A percentile compares a stretch with the other conserved stretches of the same genome.
phyloP scores from a whole-genome alignment of 2,113 vertebrate genomes.

The Colinus virginianus region DNA sequence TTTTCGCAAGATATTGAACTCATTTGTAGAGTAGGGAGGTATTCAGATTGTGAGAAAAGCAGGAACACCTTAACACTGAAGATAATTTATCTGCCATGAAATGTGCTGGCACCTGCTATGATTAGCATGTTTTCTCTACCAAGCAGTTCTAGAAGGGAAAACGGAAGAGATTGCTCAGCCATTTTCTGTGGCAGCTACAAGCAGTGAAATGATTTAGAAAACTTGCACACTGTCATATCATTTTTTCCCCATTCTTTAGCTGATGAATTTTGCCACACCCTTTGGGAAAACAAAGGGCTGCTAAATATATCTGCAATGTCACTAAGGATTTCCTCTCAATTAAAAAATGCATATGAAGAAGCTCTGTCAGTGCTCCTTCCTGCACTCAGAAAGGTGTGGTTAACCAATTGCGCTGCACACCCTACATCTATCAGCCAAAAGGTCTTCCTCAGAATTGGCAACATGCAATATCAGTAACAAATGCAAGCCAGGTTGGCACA shows the following conservation, averaged over 20 bases:
- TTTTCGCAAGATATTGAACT: neutral
- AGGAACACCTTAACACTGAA: accelerated
- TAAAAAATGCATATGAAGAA: conserved; percentile 26
- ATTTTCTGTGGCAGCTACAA: neutral
- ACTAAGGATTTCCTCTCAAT: conserved; percentile 16
- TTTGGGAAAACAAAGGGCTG: neutral
- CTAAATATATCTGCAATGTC: neutral
- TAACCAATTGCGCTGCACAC: neutral
- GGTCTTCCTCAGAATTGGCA: neutral
- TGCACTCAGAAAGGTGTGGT: conserved; percentile 28
- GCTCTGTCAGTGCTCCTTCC: neutral
- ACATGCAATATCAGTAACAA: neutral
- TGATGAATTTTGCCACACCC: conserved; percentile 61
- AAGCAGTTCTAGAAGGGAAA: neutral
- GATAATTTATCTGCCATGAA: neutral
- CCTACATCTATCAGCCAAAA: neutral
- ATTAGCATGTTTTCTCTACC: neutral
- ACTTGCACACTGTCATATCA: neutral
- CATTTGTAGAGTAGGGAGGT: neutral
- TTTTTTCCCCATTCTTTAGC: conserved; percentile 1
- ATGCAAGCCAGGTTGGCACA: neutral
- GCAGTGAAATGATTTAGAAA: neutral
- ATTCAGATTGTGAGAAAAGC: neutral
- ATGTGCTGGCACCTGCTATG: neutral
- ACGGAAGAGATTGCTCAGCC: neutral